These are phyloP conservation scores for Argyresthia goedartella DNA, from an alignment of 2,888 invertebrate species.

Conservation along the genomic window DNA sequence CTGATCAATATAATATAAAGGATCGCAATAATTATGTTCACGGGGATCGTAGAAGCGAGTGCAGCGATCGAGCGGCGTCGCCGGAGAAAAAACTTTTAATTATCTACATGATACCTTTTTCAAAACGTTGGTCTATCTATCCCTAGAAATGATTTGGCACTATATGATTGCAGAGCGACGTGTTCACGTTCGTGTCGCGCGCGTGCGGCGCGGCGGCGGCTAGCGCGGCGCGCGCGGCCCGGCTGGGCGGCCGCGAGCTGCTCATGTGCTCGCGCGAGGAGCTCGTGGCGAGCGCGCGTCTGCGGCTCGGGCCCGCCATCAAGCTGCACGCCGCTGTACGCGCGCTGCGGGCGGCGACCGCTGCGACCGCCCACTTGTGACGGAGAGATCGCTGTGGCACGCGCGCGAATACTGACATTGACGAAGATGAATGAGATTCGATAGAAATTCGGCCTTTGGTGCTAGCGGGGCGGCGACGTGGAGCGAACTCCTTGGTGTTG, in stretches of 20 bases:
- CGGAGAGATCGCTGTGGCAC: not conserved
- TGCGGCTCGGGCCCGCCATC: conserved; percentile 88
- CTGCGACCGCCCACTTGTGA: not conserved
- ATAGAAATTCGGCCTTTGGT: no score
- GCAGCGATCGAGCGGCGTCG: no score
- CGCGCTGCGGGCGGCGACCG: conserved; percentile 31
- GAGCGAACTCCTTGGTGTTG: no score
- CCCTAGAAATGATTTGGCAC: no score
- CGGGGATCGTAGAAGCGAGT: no score
- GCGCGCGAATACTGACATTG: not conserved
- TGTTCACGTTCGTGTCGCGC: conserved; percentile 32
- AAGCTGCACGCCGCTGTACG: conserved; percentile 82
- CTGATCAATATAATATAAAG: no score
- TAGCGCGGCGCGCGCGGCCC: conserved; percentile 41
- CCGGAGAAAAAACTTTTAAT: not conserved
- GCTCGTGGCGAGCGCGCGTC: conserved; percentile 77
- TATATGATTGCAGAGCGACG: conserved; percentile 52
- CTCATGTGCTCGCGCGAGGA: conserved; percentile 87
- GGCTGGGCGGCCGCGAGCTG: conserved; percentile 86
- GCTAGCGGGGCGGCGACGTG: no score
- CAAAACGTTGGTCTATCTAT: no score
- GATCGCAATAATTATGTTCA: no score
- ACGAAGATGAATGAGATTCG: no score
- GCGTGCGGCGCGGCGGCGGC: conserved; percentile 39
- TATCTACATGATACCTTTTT: no score